Evolutionary conservation across 2,113 vertebrate species (phyloP).

Genomic region (Desmodus rotundus): DNA sequence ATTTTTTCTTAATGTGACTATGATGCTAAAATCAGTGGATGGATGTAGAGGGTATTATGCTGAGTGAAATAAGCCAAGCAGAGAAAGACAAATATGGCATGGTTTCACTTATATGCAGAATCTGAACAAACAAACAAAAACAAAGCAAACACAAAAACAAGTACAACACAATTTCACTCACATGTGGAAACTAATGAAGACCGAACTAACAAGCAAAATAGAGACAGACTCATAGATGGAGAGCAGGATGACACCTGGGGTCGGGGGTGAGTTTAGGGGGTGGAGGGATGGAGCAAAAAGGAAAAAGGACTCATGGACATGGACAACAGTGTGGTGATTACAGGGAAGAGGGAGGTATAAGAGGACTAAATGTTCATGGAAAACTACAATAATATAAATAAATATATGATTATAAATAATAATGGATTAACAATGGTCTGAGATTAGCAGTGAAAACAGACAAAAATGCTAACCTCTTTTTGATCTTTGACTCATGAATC

Average conservation of each 20-base stretch:
- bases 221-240: too few species aligned
- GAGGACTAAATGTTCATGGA: too few species aligned
- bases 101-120: background rate
- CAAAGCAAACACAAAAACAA: background rate
- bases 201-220: too few species aligned
- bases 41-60: background rate
- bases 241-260: too few species aligned
- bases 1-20: background rate
- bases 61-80: background rate
- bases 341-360: too few species aligned
- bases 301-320: too few species aligned
- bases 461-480: background rate
- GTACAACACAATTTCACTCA: too few species aligned
- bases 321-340: too few species aligned
- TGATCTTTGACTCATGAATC: background rate
- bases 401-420: background rate
- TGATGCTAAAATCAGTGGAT: background rate
- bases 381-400: too few species aligned
- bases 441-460: background rate
- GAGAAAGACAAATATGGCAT: background rate
- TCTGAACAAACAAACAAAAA: background rate
- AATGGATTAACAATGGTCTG: background rate
- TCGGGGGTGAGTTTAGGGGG: too few species aligned
- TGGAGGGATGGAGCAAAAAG: too few species aligned
- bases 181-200: too few species aligned